These are phyloP conservation scores for Dendrolimus pini DNA, from an alignment of 2,888 invertebrate genomes.

Conservation along the genomic window DNA sequence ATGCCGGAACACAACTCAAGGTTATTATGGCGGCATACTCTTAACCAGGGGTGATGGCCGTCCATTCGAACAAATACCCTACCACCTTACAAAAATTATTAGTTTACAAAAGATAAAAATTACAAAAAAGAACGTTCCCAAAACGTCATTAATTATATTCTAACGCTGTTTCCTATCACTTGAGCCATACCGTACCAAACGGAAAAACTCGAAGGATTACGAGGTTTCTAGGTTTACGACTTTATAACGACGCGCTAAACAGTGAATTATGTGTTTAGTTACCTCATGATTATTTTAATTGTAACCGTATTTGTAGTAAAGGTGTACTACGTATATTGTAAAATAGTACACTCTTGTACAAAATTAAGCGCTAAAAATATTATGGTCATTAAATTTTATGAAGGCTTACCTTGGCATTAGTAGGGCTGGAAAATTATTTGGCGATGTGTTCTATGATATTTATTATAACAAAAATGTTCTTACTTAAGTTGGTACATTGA, in stretches of 20 bases:
- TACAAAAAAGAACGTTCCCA: too few species aligned
- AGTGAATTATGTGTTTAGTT: constrained; percentile 44
- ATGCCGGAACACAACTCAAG: too few species aligned
- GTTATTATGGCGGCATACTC: too few species aligned
- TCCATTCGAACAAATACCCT: too few species aligned
- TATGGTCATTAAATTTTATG: not conserved
- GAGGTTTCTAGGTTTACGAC: constrained; percentile 67
- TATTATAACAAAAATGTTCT: not conserved
- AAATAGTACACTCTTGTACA: not conserved
- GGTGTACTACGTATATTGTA: constrained; percentile 7
- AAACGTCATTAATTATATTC: too few species aligned
- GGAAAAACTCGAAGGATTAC: constrained; percentile 34
- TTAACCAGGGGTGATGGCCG: too few species aligned
- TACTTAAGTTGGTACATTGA: not conserved
- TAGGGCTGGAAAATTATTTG: not conserved
- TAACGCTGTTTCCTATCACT: constrained; percentile 14
- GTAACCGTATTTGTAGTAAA: constrained; percentile 9
- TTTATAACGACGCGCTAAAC: constrained; percentile 64
- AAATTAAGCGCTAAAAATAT: not conserved
- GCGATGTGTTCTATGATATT: not conserved
- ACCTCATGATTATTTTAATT: constrained; percentile 28
- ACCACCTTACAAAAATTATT: too few species aligned
- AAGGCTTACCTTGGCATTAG: not conserved
- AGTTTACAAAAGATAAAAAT: too few species aligned
- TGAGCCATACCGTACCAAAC: constrained; percentile 23